Evolutionary conservation across 1,140 invertebrate genomes (phyloP).

Genomic region (Drosophila albomicans): DNA sequence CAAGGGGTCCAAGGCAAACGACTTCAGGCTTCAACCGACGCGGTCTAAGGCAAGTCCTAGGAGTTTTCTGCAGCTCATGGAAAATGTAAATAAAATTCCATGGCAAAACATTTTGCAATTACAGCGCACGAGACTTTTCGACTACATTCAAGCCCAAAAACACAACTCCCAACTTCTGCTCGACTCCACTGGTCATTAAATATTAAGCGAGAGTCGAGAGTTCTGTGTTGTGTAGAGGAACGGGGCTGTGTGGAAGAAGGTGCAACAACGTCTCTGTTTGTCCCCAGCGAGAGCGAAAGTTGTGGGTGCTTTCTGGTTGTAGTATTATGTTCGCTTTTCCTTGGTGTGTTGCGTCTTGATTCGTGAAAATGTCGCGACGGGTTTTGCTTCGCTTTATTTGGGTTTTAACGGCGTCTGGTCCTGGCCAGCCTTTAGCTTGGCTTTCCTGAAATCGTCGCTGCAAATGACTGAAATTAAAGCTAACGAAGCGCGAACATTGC

Average conservation of each 20-base stretch:
- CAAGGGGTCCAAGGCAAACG: slow-evolving; percentile 6
- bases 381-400: slow-evolving; percentile 45
- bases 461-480: slow-evolving; percentile 73
- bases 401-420: slow-evolving; percentile 47
- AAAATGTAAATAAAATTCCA: slow-evolving; percentile 75
- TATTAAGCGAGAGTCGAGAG: slow-evolving; percentile 53
- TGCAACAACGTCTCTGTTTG: slow-evolving; percentile 28
- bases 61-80: slow-evolving; percentile 58
- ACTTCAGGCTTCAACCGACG: slow-evolving; percentile 1
- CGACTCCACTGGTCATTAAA: slow-evolving; percentile 66
- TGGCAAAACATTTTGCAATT: slow-evolving; percentile 70
- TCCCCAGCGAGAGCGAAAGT: slow-evolving; percentile 55
- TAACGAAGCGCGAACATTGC: slow-evolving; percentile 72
- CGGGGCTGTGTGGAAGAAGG: neutral
- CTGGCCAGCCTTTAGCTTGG: slow-evolving; percentile 1
- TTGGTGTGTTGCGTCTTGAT: slow-evolving; percentile 47
- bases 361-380: slow-evolving; percentile 66
- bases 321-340: neutral
- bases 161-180: slow-evolving; percentile 23
- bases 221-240: neutral
- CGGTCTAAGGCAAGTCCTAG: slow-evolving; percentile 31
- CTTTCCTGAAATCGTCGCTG: slow-evolving; percentile 55
- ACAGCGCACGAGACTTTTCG: slow-evolving; percentile 48
- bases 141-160: neutral
- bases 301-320: slow-evolving; percentile 19